Evolutionary conservation across 2,797 vertebrate genomes (phyloP), one percentile per base, ranked within the genome.

Genomic region (Arrhamphus sclerolepis): DNA sequence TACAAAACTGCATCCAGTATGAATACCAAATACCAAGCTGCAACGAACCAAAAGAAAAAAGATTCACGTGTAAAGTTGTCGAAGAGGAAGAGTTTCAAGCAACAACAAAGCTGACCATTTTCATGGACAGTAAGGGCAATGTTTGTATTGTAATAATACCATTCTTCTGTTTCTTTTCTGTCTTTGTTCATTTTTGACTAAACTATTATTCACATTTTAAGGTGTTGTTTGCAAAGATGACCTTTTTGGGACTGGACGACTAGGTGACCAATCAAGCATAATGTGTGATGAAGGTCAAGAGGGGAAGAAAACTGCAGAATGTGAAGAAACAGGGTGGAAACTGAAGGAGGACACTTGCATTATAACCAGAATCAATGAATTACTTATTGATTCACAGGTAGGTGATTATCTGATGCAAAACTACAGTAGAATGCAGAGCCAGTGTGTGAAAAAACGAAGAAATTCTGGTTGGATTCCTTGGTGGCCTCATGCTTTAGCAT

Each of bases 371-470:
- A 89, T 91, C 49, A 77, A 64, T 2, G 50, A 84, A 1, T 43
- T 90, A 26, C 6, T 82, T 0, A 54, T 56, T 11, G 7, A 10
- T 1, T 83, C 88, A 11, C 0, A 61, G 88, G 90, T 91, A 80
- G 7, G 66, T 58, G 9, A 61, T 10, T 16, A 26, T 7, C 4
- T 10, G 19, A 11, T 44, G 10, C 3, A 38, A 1, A 4, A 31
- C 8, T 26, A 3, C 24, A 3, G 24, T 26, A 26, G 24, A 26
- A 26, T 26, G 24, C 24, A 26, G 24, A 26, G 6, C 24, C 24
- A n/a, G n/a, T n/a, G n/a, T n/a, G n/a, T n/a, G n/a, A n/a, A n/a
- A 26, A 26, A 26, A 26, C 3, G 2, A 3, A 26, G 24, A 26
- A 26, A 26, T 26, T 26, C 24, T 26, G 24, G 3, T 26, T 6